Percentiles rank a stretch among this genome's conserved stretches.
phyloP scores from a whole-genome alignment of 1,140 invertebrate species.

The Papilio dardanus region DNA sequence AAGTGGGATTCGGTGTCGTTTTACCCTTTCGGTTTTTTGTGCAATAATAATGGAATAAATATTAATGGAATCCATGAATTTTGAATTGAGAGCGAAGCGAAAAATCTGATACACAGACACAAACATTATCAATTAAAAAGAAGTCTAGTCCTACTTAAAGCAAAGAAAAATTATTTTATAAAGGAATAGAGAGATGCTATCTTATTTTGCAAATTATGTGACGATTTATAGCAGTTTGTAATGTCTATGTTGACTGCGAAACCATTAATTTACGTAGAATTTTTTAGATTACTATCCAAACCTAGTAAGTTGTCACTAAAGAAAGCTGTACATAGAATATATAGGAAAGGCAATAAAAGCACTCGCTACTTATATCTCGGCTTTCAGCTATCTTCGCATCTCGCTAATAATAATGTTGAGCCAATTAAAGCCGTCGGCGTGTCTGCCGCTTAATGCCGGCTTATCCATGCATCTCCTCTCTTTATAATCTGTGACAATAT shows the following conservation, averaged over 20 bases:
- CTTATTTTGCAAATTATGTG: too few species aligned
- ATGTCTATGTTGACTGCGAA: too few species aligned
- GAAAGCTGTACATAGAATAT: background rate
- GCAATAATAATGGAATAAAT: background rate
- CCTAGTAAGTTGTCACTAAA: background rate
- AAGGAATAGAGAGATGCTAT: too few species aligned
- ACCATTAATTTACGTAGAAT: background rate
- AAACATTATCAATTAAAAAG: too few species aligned
- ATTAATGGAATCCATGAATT: too few species aligned
- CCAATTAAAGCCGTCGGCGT: constrained; percentile 41
- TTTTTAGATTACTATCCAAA: background rate
- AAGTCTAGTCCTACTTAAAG: too few species aligned
- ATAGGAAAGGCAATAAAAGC: background rate
- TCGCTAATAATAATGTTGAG: constrained; percentile 38
- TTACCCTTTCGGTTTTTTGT: background rate
- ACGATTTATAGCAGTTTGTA: too few species aligned
- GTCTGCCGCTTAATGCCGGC: constrained; percentile 32
- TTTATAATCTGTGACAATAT: background rate
- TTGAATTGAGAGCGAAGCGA: too few species aligned
- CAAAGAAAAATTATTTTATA: too few species aligned
- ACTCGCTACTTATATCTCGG: background rate
- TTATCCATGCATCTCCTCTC: background rate
- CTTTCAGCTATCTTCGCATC: background rate
- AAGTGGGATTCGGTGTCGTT: background rate
- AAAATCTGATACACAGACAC: too few species aligned